A percentile compares a stretch with the other conserved stretches of the same genome.
Conservation (phyloP, 2,888 invertebrate genomes). For the Resseliella maxima region DNA sequence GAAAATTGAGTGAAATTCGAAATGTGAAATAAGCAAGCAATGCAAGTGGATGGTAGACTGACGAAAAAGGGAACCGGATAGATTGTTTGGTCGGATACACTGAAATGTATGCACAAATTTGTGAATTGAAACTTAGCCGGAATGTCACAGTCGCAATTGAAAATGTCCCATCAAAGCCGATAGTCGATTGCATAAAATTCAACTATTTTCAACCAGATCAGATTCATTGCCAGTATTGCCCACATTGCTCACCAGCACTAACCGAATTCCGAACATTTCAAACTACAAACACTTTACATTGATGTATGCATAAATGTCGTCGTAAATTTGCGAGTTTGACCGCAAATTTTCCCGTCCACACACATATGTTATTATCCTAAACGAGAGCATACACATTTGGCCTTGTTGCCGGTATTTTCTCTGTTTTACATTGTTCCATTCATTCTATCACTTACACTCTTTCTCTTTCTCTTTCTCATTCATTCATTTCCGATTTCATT, state of each 20-base stretch:
- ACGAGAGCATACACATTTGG: background rate
- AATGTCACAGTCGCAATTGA: slow-evolving; percentile 38
- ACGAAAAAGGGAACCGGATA: slow-evolving; percentile 39
- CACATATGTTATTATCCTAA: slow-evolving; percentile 34
- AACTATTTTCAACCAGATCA: background rate
- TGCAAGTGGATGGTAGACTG: background rate
- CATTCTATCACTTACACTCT: background rate
- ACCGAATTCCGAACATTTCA: slow-evolving; percentile 13
- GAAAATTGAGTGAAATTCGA: background rate
- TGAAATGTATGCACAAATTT: slow-evolving; percentile 42
- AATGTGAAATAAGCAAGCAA: background rate
- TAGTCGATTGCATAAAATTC: slow-evolving; percentile 8
- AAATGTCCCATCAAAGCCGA: slow-evolving; percentile 37
- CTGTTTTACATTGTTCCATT: too few relatives aligned
- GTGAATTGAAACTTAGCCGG: slow-evolving; percentile 25
- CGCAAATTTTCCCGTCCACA: slow-evolving; percentile 46
- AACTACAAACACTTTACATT: slow-evolving; percentile 46
- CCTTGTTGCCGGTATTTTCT: slow-evolving; percentile 18
- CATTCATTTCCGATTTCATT: background rate
- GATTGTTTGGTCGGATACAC: slow-evolving; percentile 51
- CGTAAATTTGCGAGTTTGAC: slow-evolving; percentile 46
- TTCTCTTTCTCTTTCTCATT: background rate
- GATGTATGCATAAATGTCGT: slow-evolving; percentile 53
- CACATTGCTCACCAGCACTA: background rate
- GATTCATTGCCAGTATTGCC: background rate